Percentiles rank a stretch among this genome's conserved stretches.
Conservation (phyloP, 2,888 invertebrate species). For the Zelleria hepariella region DNA sequence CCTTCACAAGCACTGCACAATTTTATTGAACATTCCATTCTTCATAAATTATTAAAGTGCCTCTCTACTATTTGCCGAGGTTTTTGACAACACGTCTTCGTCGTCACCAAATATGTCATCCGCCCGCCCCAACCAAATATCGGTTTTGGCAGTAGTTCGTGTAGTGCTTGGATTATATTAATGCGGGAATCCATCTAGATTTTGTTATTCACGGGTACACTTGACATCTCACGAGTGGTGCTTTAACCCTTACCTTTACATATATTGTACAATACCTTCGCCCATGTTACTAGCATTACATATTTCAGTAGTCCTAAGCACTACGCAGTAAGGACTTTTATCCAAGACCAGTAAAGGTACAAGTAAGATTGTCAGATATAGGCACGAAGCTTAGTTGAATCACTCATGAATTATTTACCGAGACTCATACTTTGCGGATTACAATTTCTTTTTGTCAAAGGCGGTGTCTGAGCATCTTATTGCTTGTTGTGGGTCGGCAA, state of each 20-base stretch:
- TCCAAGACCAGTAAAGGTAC: constrained; percentile 13
- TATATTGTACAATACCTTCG: neutral
- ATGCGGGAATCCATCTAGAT: neutral
- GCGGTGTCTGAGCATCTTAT: constrained; percentile 24
- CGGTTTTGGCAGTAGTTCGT: neutral
- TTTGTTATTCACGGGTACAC: constrained; percentile 15
- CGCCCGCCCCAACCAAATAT: neutral
- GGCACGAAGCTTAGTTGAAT: constrained; percentile 34
- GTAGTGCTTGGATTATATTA: neutral
- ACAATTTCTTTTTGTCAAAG: constrained; percentile 24
- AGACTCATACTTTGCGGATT: constrained; percentile 32
- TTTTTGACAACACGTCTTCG: too few relatives aligned
- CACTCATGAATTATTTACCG: constrained; percentile 61
- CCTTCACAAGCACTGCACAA: too few relatives aligned
- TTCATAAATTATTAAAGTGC: too few relatives aligned
- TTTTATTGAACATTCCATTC: too few relatives aligned
- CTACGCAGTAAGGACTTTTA: constrained; percentile 6
- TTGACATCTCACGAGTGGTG: constrained; percentile 38
- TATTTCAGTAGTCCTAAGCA: neutral
- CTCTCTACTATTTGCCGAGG: too few relatives aligned
- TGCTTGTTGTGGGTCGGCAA: constrained; percentile 14
- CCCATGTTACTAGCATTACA: neutral
- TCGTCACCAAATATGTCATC: neutral
- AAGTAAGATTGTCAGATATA: neutral
- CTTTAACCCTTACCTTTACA: neutral